A percentile compares a stretch with the other conserved stretches of the same genome.
Evolutionary conservation across 2,113 vertebrate species (phyloP).

Genomic region (Embiotoca jacksoni): DNA sequence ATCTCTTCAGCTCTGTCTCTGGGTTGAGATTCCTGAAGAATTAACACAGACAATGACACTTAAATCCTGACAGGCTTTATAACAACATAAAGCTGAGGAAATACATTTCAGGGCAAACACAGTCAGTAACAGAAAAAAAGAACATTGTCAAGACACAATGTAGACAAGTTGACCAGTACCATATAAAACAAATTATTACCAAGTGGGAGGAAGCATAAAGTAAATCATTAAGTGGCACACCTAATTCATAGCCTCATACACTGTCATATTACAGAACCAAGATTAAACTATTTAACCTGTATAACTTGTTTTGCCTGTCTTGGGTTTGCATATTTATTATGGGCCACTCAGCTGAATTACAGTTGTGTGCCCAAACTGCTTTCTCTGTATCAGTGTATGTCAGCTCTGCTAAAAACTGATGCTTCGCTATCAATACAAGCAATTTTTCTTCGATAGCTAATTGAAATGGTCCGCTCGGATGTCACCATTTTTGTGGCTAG

Average conservation of each 20-base stretch:
- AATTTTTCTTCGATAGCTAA: not conserved
- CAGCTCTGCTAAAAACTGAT: not conserved
- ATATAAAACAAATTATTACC: no score
- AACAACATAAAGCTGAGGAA: not conserved
- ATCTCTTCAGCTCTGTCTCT: slow-evolving; percentile 96
- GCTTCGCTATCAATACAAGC: not conserved
- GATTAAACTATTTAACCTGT: not conserved
- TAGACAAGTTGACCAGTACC: no score
- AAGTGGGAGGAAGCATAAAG: no score
- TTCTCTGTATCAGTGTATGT: not conserved
- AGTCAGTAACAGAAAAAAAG: no score
- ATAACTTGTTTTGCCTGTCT: not conserved
- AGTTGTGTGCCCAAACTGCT: not conserved
- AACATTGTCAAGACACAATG: no score
- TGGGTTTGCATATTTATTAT: not conserved
- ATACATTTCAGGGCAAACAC: not conserved
- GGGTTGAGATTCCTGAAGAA: slow-evolving; percentile 92
- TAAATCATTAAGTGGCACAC: no score
- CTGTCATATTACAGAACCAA: no score
- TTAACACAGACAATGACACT: slow-evolving; percentile 9
- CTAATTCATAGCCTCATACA: no score
- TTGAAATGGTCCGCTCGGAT: not conserved
- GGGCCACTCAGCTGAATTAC: not conserved
- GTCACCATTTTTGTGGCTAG: not conserved
- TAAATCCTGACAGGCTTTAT: not conserved